phyloP scores from a whole-genome alignment of 30 jellyfish, hydroid and myxozoan genomes.

The Rhopilema esculentum region DNA sequence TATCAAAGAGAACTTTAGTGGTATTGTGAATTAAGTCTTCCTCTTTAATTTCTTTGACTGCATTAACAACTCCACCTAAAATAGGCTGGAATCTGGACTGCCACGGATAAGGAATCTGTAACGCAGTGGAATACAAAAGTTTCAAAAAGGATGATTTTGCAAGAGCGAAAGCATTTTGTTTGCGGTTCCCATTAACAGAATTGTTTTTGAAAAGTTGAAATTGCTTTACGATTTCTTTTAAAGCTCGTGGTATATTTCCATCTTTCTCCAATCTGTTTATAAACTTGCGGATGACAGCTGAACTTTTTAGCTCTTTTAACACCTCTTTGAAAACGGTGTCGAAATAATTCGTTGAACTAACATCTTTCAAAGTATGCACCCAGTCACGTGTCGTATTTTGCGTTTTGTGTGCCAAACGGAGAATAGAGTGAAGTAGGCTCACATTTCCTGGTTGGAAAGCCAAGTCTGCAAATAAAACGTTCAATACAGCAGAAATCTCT shows the following conservation, averaged over 20 bases:
- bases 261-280: not conserved
- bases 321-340: conserved; percentile 13
- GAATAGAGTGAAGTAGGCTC: no score
- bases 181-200: not conserved
- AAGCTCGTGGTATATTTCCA: not conserved
- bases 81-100: conserved; percentile 29
- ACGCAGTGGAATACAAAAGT: not conserved
- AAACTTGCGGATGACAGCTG: not conserved
- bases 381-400: no score
- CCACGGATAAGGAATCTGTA: conserved; percentile 48
- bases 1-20: conserved; percentile 47
- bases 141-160: conserved; percentile 3
- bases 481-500: no score
- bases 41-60: not conserved
- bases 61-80: not conserved
- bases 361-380: no score
- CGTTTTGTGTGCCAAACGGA: no score
- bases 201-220: not conserved
- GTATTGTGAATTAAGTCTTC: conserved; percentile 45
- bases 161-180: not conserved
- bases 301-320: not conserved
- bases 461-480: no score
- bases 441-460: no score
- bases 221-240: not conserved
- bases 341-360: not conserved